Base-by-base conservation (phyloP, 2,888 invertebrate genomes). In the Polymixis flavicincta region DNA sequence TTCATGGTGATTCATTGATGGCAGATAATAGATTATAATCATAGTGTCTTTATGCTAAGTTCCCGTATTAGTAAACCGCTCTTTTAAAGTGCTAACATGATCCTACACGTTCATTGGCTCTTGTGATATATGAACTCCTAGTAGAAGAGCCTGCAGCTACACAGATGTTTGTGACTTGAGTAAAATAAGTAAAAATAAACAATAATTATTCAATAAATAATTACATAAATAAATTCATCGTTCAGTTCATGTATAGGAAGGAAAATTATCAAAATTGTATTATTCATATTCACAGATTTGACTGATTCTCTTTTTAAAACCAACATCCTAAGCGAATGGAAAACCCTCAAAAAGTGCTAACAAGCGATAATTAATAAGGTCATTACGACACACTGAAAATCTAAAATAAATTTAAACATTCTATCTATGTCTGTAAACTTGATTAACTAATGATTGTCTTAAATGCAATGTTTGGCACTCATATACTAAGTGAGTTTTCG, bases 1-100 rank as follows among this genome's bases (percentile, higher is more conserved):
- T 70, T 37, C 13, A 45, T 22, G 9, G 59, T 80, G 65, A 80
- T 66, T 80, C 74, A 80, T 79, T 67, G n/a, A 67, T 67, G 28
- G 32, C 48, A 22, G 14, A 66, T 60, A 72, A 65, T 25, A 55
- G 32, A 67, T 60, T 54, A 77, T 71, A 4, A 14, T 59, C 28
- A 77, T 60, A 13, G 59, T 59, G 52, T 48, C n/a, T 70, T 17
- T n/a, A n/a, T 61, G 22, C 17, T 71, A 6, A 9, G 52, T 17
- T 45, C 13, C 7, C 19, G 37, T 37, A 67, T 19, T 68, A 45
- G 4, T 28, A 55, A 45, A 32, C 14, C 9, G 32, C 54, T 19
- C 17, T 28, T 52, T 25, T 17, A 14, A 22, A 45, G 4, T 19
- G 13, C 19, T 19, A 19, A 45, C 8, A 64, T 45, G 25, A 25